Evolutionary conservation across 2,888 invertebrate genomes (phyloP).

Genomic region (Drepanosiphum platanoidis): DNA sequence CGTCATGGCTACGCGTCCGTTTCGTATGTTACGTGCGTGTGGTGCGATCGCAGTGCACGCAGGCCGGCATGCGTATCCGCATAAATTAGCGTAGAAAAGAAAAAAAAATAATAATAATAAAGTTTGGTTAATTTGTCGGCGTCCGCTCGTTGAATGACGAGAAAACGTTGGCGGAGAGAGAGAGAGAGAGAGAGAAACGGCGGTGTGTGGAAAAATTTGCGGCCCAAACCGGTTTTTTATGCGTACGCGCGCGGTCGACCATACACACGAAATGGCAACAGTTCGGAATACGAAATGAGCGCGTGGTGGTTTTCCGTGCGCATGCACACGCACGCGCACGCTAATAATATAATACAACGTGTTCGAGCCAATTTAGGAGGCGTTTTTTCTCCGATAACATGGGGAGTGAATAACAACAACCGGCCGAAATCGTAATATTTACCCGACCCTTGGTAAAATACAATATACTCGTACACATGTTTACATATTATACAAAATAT

Average conservation of each 20-base stretch:
- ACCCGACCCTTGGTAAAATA: too few species aligned
- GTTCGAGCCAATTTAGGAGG: too few species aligned
- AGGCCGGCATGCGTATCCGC: not conserved
- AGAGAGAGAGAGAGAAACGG: too few species aligned
- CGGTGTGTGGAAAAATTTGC: conserved; percentile 43
- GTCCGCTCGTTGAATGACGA: not conserved
- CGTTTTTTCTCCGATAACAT: too few species aligned
- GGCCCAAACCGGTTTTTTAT: not conserved
- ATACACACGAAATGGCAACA: conserved; percentile 40
- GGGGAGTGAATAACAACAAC: too few species aligned
- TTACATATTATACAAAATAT: too few species aligned
- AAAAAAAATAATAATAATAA: not conserved
- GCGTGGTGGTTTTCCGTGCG: conserved; percentile 3
- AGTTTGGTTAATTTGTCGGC: not conserved
- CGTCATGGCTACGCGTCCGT: too few species aligned
- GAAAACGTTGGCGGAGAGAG: not conserved
- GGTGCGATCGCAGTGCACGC: not conserved
- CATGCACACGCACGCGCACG: not conserved
- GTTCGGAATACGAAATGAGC: conserved; percentile 40
- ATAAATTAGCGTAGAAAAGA: conserved; percentile 8
- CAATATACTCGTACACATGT: too few species aligned
- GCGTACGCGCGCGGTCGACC: not conserved
- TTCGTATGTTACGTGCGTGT: not conserved
- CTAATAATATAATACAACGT: conserved; percentile 26
- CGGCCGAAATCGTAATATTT: too few species aligned